Percentiles rank a stretch among this genome's conserved stretches.
These are phyloP conservation scores for Megathymus violae DNA, from an alignment of 1,140 invertebrate species.

Conservation along the genomic window DNA sequence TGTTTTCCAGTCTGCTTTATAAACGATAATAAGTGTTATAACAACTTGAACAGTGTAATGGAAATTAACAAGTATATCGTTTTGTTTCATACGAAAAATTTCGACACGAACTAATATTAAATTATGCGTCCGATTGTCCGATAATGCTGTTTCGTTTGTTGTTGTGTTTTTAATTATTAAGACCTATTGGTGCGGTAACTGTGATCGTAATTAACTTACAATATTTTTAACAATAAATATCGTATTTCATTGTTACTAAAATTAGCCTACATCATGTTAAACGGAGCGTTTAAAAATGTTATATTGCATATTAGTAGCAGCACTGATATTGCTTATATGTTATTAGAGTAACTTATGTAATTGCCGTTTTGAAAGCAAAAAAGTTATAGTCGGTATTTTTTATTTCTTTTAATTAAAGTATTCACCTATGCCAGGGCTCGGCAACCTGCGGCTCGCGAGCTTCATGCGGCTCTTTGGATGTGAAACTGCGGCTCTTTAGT, in stretches of 20 bases:
- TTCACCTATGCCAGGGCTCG: too few species aligned
- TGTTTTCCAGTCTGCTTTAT: constrained; percentile 51
- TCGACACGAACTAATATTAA: constrained; percentile 51
- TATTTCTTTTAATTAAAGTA: too few species aligned
- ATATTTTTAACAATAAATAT: constrained; percentile 47
- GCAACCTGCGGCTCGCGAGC: too few species aligned
- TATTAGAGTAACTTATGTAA: too few species aligned
- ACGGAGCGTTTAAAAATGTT: neutral
- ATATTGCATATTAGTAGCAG: neutral
- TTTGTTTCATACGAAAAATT: constrained; percentile 47
- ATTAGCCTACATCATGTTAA: neutral
- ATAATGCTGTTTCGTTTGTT: constrained; percentile 50
- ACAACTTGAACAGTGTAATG: constrained; percentile 51
- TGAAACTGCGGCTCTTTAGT: too few species aligned
- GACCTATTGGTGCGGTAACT: constrained; percentile 45
- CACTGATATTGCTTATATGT: too few species aligned
- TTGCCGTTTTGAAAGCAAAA: too few species aligned
- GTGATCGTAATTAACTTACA: constrained; percentile 46
- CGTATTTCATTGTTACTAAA: constrained; percentile 2
- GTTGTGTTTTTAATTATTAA: constrained; percentile 54
- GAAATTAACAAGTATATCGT: constrained; percentile 56
- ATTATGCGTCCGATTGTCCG: constrained; percentile 49
- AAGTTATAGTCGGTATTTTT: too few species aligned
- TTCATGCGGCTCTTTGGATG: too few species aligned
- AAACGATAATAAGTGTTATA: constrained; percentile 55